Conservation (phyloP, 2,113 vertebrate species). For the Malurus cyaneus region DNA sequence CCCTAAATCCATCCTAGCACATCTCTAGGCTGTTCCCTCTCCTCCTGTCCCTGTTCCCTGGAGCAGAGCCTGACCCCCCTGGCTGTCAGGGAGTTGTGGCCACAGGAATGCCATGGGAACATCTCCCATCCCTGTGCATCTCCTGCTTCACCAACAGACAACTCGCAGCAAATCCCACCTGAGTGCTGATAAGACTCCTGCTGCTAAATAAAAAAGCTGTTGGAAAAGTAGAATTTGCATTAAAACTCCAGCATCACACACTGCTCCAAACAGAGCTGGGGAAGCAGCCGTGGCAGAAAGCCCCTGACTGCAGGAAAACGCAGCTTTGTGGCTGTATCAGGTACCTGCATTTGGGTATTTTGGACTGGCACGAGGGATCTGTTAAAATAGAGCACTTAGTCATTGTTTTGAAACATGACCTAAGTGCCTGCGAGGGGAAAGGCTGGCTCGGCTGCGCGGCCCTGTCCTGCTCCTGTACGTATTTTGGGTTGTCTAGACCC, state of each 20-base stretch:
- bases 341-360: conserved; percentile 29
- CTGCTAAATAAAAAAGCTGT: background rate
- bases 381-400: conserved; percentile 69
- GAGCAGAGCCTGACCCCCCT: background rate
- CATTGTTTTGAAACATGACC: conserved; percentile 65
- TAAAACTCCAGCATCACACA: background rate
- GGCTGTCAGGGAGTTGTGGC: background rate
- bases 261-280: fast-evolving
- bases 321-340: background rate
- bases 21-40: background rate
- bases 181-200: background rate
- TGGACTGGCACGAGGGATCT: conserved; percentile 2
- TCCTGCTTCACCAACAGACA: background rate
- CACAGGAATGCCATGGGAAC: background rate
- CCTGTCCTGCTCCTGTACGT: background rate
- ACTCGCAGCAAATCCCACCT: background rate
- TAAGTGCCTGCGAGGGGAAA: conserved; percentile 37
- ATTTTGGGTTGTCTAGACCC: conserved; percentile 62
- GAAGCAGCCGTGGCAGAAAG: background rate
- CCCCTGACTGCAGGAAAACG: background rate
- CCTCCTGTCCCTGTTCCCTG: background rate
- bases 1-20: background rate
- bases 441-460: conserved; percentile 10
- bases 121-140: fast-evolving
- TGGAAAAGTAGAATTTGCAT: fast-evolving